Evolutionary conservation across 2,113 vertebrate species (phyloP), one percentile per base, ranked within the genome.

Genomic region (Syngnathus floridae): DNA sequence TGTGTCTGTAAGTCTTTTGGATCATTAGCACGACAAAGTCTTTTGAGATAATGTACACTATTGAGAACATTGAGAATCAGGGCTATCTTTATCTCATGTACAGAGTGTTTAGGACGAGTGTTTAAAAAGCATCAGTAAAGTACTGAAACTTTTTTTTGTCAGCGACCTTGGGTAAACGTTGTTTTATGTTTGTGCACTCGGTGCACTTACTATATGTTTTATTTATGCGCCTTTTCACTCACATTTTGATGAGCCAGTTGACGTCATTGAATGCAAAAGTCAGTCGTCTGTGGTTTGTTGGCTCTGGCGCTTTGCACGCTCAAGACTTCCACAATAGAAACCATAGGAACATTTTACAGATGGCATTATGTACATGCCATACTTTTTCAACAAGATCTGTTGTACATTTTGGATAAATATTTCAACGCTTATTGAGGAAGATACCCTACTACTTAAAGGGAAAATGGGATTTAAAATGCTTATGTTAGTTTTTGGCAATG

Each of bases 211-310:
- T 5, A 10, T 21, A 82, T 86, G 52, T 74, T 72, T 86, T 85
- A 87, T 85, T 88, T 12, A 85, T 76, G 51, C 1, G 40, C 75
- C 66, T 80, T 70, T 41, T 41, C 40, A 31, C 52, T 37, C 0
- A 8, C 68, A 62, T 65, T 74, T 79, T 81, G 71, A 75, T 66
- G 67, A 58, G 64, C 61, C 16, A 54, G 52, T 49, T 40, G 26
- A 65, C 26, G 66, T 71, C 63, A 70, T 79, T 76, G 64, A 64
- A 62, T 65, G 63, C 65, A 70, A 49, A 72, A 77, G 38, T 67
- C 43, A 17, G 54, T 69, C 60, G 64, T 75, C 35, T 5, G 21
- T 37, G 8, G 73, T 72, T 69, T 69, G 73, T 26, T 54, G 52
- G 8, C 67, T 37, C 21, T 13, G 22, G 66, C 59, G 68, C 62